Percentiles rank a stretch among this genome's conserved stretches.
These are phyloP conservation scores for Iphiclides podalirius DNA, from an alignment of 2,888 invertebrate genomes.

Conservation along the genomic window DNA sequence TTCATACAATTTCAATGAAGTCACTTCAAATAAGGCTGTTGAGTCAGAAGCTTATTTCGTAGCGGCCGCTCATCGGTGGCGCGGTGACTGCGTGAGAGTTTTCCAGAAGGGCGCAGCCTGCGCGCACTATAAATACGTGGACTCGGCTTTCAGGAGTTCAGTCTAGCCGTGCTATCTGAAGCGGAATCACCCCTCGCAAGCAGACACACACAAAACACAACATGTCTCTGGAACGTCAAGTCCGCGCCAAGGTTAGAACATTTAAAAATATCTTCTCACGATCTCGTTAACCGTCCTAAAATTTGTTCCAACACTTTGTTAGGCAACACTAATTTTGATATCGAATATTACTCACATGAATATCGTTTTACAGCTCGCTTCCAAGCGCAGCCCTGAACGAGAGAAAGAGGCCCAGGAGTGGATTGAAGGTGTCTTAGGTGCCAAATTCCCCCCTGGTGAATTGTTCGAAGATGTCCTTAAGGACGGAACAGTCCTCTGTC, in stretches of 20 bases:
- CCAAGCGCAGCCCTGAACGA: slow-evolving; percentile 89
- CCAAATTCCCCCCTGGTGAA: slow-evolving; percentile 91
- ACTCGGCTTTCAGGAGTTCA: slow-evolving; percentile 70
- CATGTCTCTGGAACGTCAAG: slow-evolving; percentile 96
- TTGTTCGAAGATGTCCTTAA: slow-evolving; percentile 93
- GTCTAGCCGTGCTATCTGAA: slow-evolving; percentile 63
- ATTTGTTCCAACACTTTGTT: slow-evolving; percentile 1
- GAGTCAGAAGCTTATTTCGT: slow-evolving; percentile 69
- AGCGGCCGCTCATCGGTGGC: slow-evolving; percentile 49
- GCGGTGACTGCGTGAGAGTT: slow-evolving; percentile 48
- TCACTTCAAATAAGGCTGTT: slow-evolving; percentile 45
- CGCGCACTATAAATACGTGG: slow-evolving; percentile 70
- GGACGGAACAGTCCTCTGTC: slow-evolving; percentile 96
- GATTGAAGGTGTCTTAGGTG: slow-evolving; percentile 93
- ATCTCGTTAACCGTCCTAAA: background rate
- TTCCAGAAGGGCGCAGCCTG: slow-evolving; percentile 75
- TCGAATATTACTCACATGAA: slow-evolving; percentile 3
- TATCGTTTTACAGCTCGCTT: slow-evolving; percentile 82
- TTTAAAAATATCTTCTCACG: slow-evolving; percentile 30
- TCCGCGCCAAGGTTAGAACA: slow-evolving; percentile 89
- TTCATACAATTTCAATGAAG: slow-evolving; percentile 11
- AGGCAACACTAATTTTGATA: background rate
- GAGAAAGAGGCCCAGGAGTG: slow-evolving; percentile 95
- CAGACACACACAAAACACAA: slow-evolving; percentile 51
- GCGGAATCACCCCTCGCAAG: slow-evolving; percentile 53